phyloP scores from a whole-genome alignment of 2,113 vertebrate genomes.

The Trichechus manatus region DNA sequence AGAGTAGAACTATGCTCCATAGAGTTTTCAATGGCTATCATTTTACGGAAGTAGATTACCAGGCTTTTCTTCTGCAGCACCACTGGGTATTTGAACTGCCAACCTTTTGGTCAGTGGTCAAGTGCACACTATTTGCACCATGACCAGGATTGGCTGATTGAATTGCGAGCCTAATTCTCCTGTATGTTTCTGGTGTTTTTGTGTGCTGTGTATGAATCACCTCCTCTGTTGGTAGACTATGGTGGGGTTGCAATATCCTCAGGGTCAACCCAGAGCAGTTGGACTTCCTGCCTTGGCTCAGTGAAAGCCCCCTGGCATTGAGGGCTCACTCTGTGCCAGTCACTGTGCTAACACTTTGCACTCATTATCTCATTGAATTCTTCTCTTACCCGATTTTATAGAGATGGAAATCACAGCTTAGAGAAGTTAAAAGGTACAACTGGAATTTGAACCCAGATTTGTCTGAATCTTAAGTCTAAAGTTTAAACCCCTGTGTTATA shows the following conservation, averaged over 20 bases:
- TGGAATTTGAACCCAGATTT: background rate
- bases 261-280: background rate
- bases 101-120: background rate
- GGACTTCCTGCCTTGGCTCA: background rate
- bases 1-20: background rate
- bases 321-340: background rate
- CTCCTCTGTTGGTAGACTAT: background rate
- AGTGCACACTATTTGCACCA: background rate
- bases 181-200: background rate
- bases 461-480: background rate
- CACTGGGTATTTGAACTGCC: background rate
- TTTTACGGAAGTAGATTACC: background rate
- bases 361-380: background rate
- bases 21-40: background rate
- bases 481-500: background rate
- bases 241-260: background rate
- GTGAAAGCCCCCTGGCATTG: fast-evolving
- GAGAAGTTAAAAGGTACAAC: background rate
- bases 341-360: background rate
- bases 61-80: background rate
- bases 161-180: background rate
- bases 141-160: background rate
- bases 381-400: background rate
- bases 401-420: background rate
- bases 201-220: background rate